Evolutionary conservation across 1,140 invertebrate genomes (phyloP).

Genomic region (Lasioglossum baleicum): DNA sequence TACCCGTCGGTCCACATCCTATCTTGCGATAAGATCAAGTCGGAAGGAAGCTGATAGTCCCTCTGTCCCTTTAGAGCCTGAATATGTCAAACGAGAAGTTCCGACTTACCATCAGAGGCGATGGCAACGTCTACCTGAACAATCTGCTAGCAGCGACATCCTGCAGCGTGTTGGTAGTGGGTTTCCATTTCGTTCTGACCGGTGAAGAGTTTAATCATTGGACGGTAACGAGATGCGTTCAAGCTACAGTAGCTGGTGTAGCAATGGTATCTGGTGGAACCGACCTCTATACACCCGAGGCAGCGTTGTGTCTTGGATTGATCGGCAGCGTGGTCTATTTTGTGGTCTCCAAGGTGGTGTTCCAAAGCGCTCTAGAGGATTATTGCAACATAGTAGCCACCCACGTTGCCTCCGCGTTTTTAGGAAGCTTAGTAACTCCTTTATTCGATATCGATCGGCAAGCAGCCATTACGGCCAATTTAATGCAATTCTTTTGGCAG

Average conservation of each 20-base stretch:
- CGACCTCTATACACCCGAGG: slow-evolving; percentile 57
- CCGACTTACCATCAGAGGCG: not conserved
- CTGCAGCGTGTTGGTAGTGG: slow-evolving; percentile 55
- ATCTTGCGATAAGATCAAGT: too few species aligned
- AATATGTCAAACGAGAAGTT: slow-evolving; percentile 7
- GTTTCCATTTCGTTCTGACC: slow-evolving; percentile 55
- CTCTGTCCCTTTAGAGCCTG: slow-evolving; percentile 26
- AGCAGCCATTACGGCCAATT: not conserved
- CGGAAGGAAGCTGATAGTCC: too few species aligned
- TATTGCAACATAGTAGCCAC: slow-evolving; percentile 66
- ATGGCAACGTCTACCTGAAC: slow-evolving; percentile 51
- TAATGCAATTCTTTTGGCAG: slow-evolving; percentile 63
- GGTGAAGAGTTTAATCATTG: slow-evolving; percentile 63
- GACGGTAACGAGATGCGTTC: slow-evolving; percentile 66
- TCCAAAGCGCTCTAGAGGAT: slow-evolving; percentile 63
- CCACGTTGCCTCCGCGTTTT: slow-evolving; percentile 55
- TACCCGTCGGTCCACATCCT: too few species aligned
- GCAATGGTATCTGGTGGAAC: slow-evolving; percentile 59
- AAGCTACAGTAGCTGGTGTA: slow-evolving; percentile 59
- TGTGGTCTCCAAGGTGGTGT: slow-evolving; percentile 55
- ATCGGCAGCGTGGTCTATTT: slow-evolving; percentile 59
- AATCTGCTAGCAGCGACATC: slow-evolving; percentile 63
- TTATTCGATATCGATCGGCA: slow-evolving; percentile 17
- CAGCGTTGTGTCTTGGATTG: slow-evolving; percentile 46
- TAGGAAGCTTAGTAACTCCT: slow-evolving; percentile 56